Conservation (phyloP, 2,113 vertebrate species). For the Aegotheles bennettii region DNA sequence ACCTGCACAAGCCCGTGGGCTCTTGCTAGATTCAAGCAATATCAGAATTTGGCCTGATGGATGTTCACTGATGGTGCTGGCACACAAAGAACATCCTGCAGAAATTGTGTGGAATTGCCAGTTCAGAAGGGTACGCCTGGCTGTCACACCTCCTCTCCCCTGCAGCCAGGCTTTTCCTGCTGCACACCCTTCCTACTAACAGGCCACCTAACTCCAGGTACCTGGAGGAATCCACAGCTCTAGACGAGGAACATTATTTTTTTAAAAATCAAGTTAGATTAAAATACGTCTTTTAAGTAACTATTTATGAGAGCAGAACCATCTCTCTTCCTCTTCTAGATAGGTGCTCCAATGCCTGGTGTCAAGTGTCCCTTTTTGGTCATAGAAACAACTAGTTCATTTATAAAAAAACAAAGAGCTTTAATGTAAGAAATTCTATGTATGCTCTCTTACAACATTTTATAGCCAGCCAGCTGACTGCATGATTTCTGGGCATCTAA, state of each 20-base stretch:
- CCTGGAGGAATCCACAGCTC: not conserved
- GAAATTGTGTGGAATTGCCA: not conserved
- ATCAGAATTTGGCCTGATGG: not conserved
- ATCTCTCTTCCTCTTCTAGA: not conserved
- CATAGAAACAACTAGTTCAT: not conserved
- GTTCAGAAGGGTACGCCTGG: not conserved
- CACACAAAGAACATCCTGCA: not conserved
- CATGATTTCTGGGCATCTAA: not conserved
- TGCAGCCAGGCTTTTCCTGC: not conserved
- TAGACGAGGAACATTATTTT: not conserved
- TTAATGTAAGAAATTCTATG: not conserved
- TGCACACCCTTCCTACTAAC: not conserved
- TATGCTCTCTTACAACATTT: not conserved
- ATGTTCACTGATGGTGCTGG: not conserved
- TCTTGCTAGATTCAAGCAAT: not conserved
- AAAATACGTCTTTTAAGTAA: not conserved
- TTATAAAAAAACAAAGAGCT: not conserved
- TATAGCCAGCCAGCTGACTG: not conserved
- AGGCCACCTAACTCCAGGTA: not conserved
- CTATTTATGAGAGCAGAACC: not conserved
- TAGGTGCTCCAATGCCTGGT: not conserved
- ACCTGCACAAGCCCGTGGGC: not conserved
- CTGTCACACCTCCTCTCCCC: not conserved
- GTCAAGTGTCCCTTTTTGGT: not conserved
- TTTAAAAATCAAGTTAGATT: not conserved